phyloP scores from a whole-genome alignment of 2,888 invertebrate genomes.

The Lasioglossum zephyrum region DNA sequence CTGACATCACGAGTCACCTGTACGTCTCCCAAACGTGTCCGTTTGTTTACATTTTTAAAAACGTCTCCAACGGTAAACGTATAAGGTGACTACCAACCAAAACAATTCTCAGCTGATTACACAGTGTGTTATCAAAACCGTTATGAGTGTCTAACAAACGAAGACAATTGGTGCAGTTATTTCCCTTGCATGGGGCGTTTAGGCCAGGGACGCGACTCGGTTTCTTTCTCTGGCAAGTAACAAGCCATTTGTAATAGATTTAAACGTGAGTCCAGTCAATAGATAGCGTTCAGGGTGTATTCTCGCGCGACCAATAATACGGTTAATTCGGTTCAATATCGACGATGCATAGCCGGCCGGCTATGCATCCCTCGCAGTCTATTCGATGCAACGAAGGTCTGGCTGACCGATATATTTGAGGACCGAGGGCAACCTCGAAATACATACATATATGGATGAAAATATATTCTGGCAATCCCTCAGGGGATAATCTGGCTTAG shows the following conservation, averaged over 20 bases:
- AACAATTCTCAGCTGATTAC: too few species aligned
- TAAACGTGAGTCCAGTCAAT: not conserved
- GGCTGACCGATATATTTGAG: conserved; percentile 69
- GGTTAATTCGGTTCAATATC: conserved; percentile 46
- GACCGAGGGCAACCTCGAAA: conserved; percentile 52
- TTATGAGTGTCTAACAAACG: not conserved
- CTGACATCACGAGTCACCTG: too few species aligned
- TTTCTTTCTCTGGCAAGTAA: not conserved
- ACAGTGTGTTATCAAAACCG: too few species aligned
- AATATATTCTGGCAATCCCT: conserved; percentile 79
- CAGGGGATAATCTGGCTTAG: conserved; percentile 80
- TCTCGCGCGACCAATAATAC: conserved; percentile 27
- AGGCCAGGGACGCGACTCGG: not conserved
- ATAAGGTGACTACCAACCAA: too few species aligned
- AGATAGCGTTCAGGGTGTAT: conserved; percentile 12
- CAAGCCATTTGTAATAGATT: conserved; percentile 25
- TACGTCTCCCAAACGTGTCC: too few species aligned
- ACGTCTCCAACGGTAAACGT: too few species aligned
- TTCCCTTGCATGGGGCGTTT: not conserved
- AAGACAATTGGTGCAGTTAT: not conserved
- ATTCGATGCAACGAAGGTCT: conserved; percentile 50
- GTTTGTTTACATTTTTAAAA: too few species aligned
- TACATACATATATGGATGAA: conserved; percentile 68
- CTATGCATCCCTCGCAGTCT: conserved; percentile 23
- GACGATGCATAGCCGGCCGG: conserved; percentile 21